phyloP scores from a whole-genome alignment of 2,113 vertebrate species.

The Campylomormyrus numenius region DNA sequence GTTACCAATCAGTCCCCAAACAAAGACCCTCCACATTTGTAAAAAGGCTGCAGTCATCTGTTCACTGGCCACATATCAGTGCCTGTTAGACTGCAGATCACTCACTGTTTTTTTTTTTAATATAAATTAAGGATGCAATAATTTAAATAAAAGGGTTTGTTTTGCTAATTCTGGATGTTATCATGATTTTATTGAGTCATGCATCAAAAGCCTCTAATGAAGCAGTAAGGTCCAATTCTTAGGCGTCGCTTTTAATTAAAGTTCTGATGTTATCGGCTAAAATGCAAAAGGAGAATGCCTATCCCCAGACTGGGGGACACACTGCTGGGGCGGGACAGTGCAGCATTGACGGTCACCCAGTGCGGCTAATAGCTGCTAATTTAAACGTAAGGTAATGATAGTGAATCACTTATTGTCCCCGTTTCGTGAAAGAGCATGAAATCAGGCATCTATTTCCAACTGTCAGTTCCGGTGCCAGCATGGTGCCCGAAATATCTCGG shows the following conservation, averaged over 20 bases:
- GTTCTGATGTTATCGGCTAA: not conserved
- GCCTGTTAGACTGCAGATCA: not conserved
- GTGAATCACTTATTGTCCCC: not conserved
- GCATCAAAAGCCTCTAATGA: not conserved
- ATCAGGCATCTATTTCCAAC: conserved; percentile 9
- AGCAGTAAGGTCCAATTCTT: conserved; percentile 10
- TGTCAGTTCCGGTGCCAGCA: not conserved
- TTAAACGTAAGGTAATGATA: conserved; percentile 1
- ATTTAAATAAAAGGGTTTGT: conserved; percentile 8
- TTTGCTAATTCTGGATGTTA: conserved; percentile 12
- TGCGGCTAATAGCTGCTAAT: not conserved
- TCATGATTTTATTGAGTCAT: conserved; percentile 3
- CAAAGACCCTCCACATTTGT: not conserved
- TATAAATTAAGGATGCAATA: conserved; percentile 2
- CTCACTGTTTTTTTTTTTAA: not conserved
- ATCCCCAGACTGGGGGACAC: not conserved
- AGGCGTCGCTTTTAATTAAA: not conserved
- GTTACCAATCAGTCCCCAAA: not conserved
- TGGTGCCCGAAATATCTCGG: not conserved
- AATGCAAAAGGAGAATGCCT: not conserved
- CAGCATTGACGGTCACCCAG: not conserved
- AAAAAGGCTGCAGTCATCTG: conserved; percentile 1
- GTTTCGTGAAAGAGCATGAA: not conserved
- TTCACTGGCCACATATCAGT: not conserved
- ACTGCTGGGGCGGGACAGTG: not conserved